Percentiles rank a stretch among this genome's conserved stretches.
phyloP scores from a whole-genome alignment of 30 jellyfish, hydroid and myxozoan species.

The Mastigias papua region DNA sequence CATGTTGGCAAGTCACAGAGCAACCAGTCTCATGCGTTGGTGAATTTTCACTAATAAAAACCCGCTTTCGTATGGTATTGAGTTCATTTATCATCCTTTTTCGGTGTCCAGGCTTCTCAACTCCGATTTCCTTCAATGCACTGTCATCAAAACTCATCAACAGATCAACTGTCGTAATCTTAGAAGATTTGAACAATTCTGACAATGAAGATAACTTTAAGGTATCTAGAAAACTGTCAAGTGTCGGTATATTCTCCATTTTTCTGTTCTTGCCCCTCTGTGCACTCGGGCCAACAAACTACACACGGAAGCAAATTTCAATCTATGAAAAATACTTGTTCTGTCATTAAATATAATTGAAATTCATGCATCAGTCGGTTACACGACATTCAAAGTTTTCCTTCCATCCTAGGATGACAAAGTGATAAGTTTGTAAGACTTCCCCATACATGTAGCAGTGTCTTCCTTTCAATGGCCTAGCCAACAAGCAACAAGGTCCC shows the following conservation, averaged over 20 bases:
- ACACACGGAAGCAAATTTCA: conserved; percentile 66
- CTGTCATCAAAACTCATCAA: conserved; percentile 50
- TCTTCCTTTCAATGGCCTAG: no score
- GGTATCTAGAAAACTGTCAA: conserved; percentile 64
- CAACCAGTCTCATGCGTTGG: not conserved
- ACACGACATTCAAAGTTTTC: not conserved
- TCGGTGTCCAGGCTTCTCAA: conserved; percentile 86
- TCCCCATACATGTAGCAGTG: no score
- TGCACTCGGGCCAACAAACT: not conserved
- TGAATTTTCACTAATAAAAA: no score
- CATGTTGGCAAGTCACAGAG: not conserved
- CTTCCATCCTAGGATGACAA: no score
- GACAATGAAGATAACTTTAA: conserved; percentile 48
- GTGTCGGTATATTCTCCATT: conserved; percentile 21
- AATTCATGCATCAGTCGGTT: not conserved
- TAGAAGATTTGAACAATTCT: conserved; percentile 28
- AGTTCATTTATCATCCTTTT: conserved; percentile 79
- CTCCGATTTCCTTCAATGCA: conserved; percentile 62
- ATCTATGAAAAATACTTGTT: not conserved
- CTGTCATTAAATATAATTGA: not conserved
- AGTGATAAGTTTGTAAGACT: no score
- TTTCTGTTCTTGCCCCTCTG: not conserved
- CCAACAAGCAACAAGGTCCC: no score
- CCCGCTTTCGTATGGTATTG: conserved; percentile 46
- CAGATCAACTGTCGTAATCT: conserved; percentile 31